phyloP scores from a whole-genome alignment of 2,113 vertebrate genomes.

The Pedetes capensis region DNA sequence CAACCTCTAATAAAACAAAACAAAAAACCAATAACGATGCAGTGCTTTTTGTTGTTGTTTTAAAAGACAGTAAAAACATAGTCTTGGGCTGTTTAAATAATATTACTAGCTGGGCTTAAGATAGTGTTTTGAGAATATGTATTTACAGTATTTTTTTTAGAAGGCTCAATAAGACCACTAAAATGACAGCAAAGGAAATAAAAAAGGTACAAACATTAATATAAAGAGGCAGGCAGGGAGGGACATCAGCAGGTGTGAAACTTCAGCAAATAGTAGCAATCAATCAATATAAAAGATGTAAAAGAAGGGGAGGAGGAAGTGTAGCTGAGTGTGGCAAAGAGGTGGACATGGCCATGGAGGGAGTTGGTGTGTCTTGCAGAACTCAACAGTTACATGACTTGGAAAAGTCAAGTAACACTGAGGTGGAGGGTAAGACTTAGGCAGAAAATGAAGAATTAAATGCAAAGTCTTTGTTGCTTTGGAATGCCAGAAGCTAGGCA shows the following conservation, averaged over 20 bases:
- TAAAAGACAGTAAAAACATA: background rate
- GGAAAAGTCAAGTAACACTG: background rate
- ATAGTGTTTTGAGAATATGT: background rate
- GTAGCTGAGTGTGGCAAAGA: no score
- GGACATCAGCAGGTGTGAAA: background rate
- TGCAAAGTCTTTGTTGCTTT: background rate
- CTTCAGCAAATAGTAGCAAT: background rate
- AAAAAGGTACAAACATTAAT: background rate
- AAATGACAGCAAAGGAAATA: background rate
- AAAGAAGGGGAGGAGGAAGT: background rate
- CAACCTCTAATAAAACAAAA: no score
- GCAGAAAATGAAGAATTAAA: background rate
- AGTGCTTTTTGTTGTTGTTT: background rate
- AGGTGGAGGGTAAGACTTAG: background rate
- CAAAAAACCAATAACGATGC: background rate
- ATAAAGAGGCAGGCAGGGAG: background rate
- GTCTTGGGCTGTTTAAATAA: background rate
- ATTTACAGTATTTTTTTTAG: background rate
- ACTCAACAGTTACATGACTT: background rate
- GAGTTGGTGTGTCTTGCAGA: background rate
- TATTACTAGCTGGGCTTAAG: background rate
- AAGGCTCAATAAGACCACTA: background rate
- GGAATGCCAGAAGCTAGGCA: background rate
- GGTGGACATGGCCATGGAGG: background rate
- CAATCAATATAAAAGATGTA: background rate